Evolutionary conservation across 2,888 invertebrate species (phyloP), one percentile per base, ranked within the genome.

Genomic region (Scrobipalpa atriplicella): DNA sequence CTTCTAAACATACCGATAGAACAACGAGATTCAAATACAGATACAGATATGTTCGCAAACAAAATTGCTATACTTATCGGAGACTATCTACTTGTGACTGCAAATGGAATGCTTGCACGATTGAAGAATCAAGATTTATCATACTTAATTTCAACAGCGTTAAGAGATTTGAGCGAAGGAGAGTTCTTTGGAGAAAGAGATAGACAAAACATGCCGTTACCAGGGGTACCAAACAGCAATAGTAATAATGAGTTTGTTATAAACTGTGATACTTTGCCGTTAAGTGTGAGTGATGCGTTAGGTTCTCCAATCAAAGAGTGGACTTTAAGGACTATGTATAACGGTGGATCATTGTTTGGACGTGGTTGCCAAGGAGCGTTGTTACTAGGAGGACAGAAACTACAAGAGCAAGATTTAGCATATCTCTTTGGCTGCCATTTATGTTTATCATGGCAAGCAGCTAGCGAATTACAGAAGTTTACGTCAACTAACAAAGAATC

Each of bases 41-140:
- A 95, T 61, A 96, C 97, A 67, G 95, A 97, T 90, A 94, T 96
- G 80, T 97, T 96, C 84, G 97, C 97, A 0, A 98, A 98, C 82
- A 98, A 97, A 92, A 96, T 98, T 75, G 97, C 97, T 0, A 94
- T 98, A 11, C 92, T 98, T 0, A 96, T 96, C 70, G 98, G 97
- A 36, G 98, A 98, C 82, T 98, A 97, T 82, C 91, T 98, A 67
- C 89, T 98, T 0, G 96, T 96, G 29, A 97, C 95, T 68, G 97
- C 97, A 66, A 97, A 96, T 77, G 94, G 95, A 1, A 97, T 96
- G 86, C 87, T 98, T 21, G 97, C 97, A 1, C 93, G 95, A 66
- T 90, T 98, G 13, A 89, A 89, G 71, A 94, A 94, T 74, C 94
- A 94, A 78, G 94, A 97, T 92, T 92, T 97, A 52, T 96, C 97